These are phyloP conservation scores for Zaprionus vittiger DNA, from an alignment of 1,140 invertebrate genomes.

Conservation along the genomic window DNA sequence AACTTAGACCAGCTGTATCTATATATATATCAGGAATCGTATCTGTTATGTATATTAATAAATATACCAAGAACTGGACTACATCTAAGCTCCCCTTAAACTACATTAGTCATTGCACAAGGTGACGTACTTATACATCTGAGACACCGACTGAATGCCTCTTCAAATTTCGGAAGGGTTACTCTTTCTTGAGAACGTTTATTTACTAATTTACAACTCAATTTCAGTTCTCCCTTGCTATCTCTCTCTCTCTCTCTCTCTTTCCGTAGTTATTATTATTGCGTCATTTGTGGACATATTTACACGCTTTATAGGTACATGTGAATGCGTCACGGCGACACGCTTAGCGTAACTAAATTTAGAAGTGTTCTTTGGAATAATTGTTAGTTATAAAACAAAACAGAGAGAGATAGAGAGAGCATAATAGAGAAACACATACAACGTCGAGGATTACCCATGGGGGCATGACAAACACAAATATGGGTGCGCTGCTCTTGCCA, in stretches of 20 bases:
- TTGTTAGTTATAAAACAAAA: slow-evolving; percentile 26
- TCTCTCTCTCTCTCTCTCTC: neutral
- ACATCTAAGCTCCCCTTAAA: neutral
- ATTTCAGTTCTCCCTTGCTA: slow-evolving; percentile 1
- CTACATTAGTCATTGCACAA: slow-evolving; percentile 15
- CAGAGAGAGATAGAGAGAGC: slow-evolving; percentile 1
- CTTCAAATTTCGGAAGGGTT: neutral
- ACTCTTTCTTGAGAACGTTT: neutral
- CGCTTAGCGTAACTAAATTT: slow-evolving; percentile 31
- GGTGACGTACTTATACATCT: slow-evolving; percentile 18
- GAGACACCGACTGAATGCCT: neutral
- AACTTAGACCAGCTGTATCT: neutral
- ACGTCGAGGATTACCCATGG: slow-evolving; percentile 34
- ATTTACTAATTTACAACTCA: slow-evolving; percentile 10
- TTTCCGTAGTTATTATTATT: slow-evolving; percentile 1
- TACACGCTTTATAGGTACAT: slow-evolving; percentile 35
- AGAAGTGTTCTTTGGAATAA: slow-evolving; percentile 33
- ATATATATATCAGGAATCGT: neutral
- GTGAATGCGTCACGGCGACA: slow-evolving; percentile 38
- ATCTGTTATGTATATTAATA: neutral
- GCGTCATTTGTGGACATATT: slow-evolving; percentile 50
- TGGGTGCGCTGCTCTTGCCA: slow-evolving; percentile 18
- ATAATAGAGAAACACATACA: slow-evolving; percentile 15
- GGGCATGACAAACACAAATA: slow-evolving; percentile 63
- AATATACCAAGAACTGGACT: neutral